Conservation (phyloP, 2,113 vertebrate species). For the Laticauda laticaudata region DNA sequence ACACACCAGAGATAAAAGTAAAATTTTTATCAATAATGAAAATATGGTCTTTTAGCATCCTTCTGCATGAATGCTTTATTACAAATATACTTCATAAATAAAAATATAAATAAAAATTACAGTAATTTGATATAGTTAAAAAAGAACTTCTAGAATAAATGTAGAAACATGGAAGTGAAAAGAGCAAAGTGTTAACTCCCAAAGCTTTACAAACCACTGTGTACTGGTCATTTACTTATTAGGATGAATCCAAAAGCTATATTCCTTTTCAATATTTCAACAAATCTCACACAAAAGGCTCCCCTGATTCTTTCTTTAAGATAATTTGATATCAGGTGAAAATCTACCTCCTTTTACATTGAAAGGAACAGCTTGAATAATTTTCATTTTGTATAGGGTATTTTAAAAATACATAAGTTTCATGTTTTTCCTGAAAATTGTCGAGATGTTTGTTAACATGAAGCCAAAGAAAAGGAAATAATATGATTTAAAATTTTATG, state of each 20-base stretch:
- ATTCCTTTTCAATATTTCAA: neutral
- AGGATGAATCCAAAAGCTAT: neutral
- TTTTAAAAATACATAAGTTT: neutral
- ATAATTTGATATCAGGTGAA: neutral
- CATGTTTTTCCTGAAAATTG: neutral
- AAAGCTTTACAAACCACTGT: neutral
- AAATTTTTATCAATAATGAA: neutral
- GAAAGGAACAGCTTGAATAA: neutral
- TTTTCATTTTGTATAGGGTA: neutral
- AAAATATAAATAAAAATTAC: neutral
- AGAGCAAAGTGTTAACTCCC: neutral
- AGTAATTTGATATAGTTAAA: neutral
- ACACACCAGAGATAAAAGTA: neutral
- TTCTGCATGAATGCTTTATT: neutral
- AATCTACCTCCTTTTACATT: neutral
- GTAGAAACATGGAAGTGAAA: neutral
- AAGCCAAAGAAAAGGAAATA: neutral
- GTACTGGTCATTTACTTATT: conserved; percentile 16
- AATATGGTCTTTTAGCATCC: neutral
- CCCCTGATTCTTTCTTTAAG: neutral
- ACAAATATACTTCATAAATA: neutral
- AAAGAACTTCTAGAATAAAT: neutral
- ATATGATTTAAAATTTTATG: neutral
- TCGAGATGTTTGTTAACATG: neutral
- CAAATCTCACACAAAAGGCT: neutral